Evolutionary conservation across 2,797 vertebrate genomes (phyloP).

Genomic region (Parambassis ranga): DNA sequence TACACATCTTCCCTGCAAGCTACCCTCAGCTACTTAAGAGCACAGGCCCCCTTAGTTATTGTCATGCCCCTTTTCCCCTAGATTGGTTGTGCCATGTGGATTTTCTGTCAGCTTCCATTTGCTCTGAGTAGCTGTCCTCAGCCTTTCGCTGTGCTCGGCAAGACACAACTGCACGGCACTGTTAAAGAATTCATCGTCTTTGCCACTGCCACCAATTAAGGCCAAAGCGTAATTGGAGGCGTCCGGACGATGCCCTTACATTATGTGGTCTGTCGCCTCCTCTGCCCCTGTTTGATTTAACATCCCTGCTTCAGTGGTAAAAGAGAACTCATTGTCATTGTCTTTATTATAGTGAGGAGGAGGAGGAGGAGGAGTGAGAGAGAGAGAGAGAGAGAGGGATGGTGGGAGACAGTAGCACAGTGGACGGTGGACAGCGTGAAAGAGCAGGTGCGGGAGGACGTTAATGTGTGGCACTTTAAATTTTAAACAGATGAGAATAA

Average conservation of each 20-base stretch:
- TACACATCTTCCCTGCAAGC: slow-evolving; percentile 71
- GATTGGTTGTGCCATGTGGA: slow-evolving; percentile 66
- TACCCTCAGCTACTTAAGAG: slow-evolving; percentile 63
- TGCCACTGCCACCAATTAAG: slow-evolving; percentile 77
- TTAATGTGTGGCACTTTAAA: slow-evolving; percentile 86
- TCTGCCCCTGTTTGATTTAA: slow-evolving; percentile 79
- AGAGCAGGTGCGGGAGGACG: slow-evolving; percentile 81
- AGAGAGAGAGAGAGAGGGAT: background rate
- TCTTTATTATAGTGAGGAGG: slow-evolving; percentile 57
- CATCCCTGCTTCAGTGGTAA: slow-evolving; percentile 68
- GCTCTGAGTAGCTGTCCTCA: slow-evolving; percentile 52
- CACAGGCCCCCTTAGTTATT: slow-evolving; percentile 56
- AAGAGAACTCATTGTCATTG: slow-evolving; percentile 72
- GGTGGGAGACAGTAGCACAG: slow-evolving; percentile 40
- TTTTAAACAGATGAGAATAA: slow-evolving; percentile 84
- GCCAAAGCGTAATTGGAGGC: slow-evolving; percentile 73
- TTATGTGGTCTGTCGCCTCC: slow-evolving; percentile 68
- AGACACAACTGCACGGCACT: slow-evolving; percentile 48
- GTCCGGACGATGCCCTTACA: slow-evolving; percentile 74
- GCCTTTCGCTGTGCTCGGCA: slow-evolving; percentile 31
- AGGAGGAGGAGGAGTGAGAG: background rate
- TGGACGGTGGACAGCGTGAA: slow-evolving; percentile 77
- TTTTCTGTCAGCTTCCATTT: slow-evolving; percentile 80
- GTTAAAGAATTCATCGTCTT: slow-evolving; percentile 79
- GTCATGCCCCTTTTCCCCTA: slow-evolving; percentile 60